phyloP scores from a whole-genome alignment of 2,888 invertebrate genomes.

The Hanleya hanleyi region DNA sequence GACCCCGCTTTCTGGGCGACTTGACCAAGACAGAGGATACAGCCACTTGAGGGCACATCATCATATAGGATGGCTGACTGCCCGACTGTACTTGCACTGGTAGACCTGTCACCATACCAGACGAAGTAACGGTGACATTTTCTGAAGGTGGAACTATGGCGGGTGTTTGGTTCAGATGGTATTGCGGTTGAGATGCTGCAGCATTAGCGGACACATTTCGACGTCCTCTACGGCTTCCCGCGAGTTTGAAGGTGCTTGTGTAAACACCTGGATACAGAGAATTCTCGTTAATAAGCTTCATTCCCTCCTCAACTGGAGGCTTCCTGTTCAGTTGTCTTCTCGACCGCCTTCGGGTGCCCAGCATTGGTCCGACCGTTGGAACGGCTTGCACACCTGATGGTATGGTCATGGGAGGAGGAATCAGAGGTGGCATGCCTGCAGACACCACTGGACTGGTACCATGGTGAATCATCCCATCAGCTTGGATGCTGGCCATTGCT shows the following conservation, averaged over 20 bases:
- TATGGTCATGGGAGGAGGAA: too few relatives aligned
- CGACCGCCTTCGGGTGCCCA: not conserved
- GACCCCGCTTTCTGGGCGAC: conserved; percentile 52
- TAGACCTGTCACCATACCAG: not conserved
- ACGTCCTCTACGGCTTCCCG: conserved; percentile 61
- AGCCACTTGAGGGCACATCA: conserved; percentile 56
- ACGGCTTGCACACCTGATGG: too few relatives aligned
- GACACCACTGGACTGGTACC: too few relatives aligned
- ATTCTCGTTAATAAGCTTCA: conserved; percentile 62
- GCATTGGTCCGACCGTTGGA: too few relatives aligned
- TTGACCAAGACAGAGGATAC: conserved; percentile 44
- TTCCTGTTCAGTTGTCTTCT: not conserved
- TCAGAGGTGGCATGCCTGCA: too few relatives aligned
- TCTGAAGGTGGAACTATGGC: not conserved
- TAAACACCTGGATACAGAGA: conserved; percentile 60
- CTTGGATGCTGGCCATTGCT: too few relatives aligned
- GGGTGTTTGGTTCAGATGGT: not conserved
- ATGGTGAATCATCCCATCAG: too few relatives aligned
- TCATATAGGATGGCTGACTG: conserved; percentile 49
- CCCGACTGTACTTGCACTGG: not conserved
- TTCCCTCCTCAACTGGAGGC: conserved; percentile 36
- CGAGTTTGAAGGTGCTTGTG: conserved; percentile 64
- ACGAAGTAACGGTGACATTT: not conserved
- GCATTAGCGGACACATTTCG: not conserved
- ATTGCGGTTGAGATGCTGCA: not conserved